Conservation (phyloP, 2,888 invertebrate species). For the Drosophila incognita region DNA sequence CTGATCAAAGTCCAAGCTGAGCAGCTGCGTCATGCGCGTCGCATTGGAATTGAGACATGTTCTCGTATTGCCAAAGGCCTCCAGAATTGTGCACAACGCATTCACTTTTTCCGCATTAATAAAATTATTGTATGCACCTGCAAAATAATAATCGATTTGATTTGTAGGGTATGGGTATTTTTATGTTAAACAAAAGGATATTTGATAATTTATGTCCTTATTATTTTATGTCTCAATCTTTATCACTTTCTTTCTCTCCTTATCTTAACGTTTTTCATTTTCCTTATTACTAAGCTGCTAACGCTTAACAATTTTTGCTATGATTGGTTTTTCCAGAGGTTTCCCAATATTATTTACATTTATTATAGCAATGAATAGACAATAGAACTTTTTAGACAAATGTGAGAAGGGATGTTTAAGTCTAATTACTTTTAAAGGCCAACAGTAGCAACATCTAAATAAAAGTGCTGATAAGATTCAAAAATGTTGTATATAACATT, state of each 20-base stretch:
- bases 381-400: background rate
- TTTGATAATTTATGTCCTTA: background rate
- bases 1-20: conserved; percentile 97
- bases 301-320: background rate
- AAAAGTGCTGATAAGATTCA: background rate
- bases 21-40: conserved; percentile 95
- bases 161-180: background rate
- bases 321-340: background rate
- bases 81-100: conserved; percentile 93
- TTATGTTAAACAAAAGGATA: too few relatives aligned
- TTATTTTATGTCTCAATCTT: background rate
- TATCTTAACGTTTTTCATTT: background rate
- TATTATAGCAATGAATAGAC: too few relatives aligned
- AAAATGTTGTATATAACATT: background rate
- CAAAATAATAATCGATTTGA: background rate
- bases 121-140: conserved; percentile 89
- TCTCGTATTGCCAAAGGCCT: conserved; percentile 95
- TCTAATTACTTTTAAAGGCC: background rate
- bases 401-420: background rate
- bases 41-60: conserved; percentile 95
- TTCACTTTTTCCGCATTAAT: conserved; percentile 93
- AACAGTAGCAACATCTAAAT: background rate
- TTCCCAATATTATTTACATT: background rate
- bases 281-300: background rate
- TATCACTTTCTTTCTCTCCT: background rate